A percentile compares a stretch with the other conserved stretches of the same genome.
Evolutionary conservation across 92 coral and sea anemone genomes (phyloP).

Genomic region (Epizoanthus stellaris): DNA sequence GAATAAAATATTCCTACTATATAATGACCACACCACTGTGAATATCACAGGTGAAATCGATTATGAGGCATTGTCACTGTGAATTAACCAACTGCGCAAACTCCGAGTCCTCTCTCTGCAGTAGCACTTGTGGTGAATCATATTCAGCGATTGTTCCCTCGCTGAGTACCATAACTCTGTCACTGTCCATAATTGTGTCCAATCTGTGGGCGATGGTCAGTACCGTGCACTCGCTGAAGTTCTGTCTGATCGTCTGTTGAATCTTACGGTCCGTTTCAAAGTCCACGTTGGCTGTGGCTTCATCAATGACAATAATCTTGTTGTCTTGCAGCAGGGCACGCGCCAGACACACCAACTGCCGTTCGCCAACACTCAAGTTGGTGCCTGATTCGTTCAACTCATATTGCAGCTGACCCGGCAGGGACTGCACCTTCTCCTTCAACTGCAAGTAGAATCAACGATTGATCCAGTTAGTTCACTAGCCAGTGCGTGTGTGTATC

Average conservation of each 20-base stretch:
- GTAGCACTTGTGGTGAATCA: slow-evolving; percentile 25
- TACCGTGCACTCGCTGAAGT: slow-evolving; percentile 28
- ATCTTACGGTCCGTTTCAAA: slow-evolving; percentile 44
- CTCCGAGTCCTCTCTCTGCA: background rate
- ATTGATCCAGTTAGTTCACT: too few species aligned
- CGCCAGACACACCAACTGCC: slow-evolving; percentile 30
- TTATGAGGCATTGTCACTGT: background rate
- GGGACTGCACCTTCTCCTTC: slow-evolving; percentile 31
- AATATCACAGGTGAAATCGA: too few species aligned
- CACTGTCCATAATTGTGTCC: slow-evolving; percentile 42
- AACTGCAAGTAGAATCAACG: background rate
- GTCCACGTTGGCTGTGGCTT: slow-evolving; percentile 47
- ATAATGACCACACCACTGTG: too few species aligned
- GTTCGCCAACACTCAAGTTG: slow-evolving; percentile 30
- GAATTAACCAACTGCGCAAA: slow-evolving; percentile 9
- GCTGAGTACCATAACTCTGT: slow-evolving; percentile 30
- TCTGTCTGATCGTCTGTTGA: slow-evolving; percentile 28
- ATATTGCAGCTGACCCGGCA: slow-evolving; percentile 19
- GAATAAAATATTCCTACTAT: too few species aligned
- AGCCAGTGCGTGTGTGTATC: too few species aligned
- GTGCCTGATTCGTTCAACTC: slow-evolving; percentile 24
- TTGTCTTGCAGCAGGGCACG: slow-evolving; percentile 35
- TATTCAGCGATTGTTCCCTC: slow-evolving; percentile 23
- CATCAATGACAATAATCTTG: slow-evolving; percentile 31
- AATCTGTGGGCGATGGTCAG: slow-evolving; percentile 37